These are phyloP conservation scores for Cephus spinipes DNA, from an alignment of 2,888 invertebrate genomes.

Conservation along the genomic window DNA sequence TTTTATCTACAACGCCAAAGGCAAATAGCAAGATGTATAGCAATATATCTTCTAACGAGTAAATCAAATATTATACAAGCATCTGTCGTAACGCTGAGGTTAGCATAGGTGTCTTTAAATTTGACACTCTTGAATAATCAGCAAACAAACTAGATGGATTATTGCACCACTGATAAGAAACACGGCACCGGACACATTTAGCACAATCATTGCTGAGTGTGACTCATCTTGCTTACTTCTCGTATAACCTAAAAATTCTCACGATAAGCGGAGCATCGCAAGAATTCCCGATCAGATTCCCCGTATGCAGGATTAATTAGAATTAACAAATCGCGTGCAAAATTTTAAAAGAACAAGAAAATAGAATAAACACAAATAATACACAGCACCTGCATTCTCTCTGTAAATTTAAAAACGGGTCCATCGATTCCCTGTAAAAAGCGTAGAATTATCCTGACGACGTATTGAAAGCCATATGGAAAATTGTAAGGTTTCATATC, in stretches of 20 bases:
- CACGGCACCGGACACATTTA: not conserved
- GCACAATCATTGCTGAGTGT: not conserved
- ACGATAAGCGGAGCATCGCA: not conserved
- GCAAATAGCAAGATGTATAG: not conserved
- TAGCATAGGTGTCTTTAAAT: not conserved
- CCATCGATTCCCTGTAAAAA: too few relatives aligned
- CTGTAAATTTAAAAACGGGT: not conserved
- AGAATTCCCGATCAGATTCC: not conserved
- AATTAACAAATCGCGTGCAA: too few relatives aligned
- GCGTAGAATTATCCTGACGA: too few relatives aligned
- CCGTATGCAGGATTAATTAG: too few relatives aligned
- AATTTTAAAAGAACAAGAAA: too few relatives aligned
- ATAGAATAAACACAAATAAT: not conserved
- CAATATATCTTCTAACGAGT: not conserved
- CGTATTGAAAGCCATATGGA: not conserved
- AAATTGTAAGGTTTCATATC: not conserved
- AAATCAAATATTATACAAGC: not conserved
- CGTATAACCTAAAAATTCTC: not conserved
- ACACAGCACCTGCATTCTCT: not conserved
- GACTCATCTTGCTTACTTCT: too few relatives aligned
- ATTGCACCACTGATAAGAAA: not conserved
- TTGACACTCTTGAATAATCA: not conserved
- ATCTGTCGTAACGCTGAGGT: not conserved
- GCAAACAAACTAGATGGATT: not conserved
- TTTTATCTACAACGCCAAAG: not conserved